Percentiles rank a stretch among this genome's conserved stretches.
Conservation (phyloP, 92 coral and sea anemone species). For the Epizoanthus stellaris region DNA sequence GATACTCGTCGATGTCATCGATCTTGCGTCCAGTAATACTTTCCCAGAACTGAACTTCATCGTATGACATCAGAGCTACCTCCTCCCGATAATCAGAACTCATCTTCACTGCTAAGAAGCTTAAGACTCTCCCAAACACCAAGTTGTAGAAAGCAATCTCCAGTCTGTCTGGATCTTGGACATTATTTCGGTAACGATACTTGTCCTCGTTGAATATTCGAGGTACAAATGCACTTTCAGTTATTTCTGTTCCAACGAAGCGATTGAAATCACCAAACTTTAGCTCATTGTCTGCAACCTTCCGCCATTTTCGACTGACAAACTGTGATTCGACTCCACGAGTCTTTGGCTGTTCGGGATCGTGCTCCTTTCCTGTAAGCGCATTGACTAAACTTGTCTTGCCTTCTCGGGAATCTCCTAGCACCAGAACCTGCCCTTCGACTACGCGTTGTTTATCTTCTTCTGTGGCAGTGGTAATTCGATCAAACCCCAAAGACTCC, state of each 20-base stretch:
- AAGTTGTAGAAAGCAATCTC: neutral
- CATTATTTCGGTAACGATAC: constrained; percentile 1
- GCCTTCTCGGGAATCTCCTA: constrained; percentile 63
- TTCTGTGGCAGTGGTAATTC: constrained; percentile 17
- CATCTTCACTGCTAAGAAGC: neutral
- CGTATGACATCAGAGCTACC: neutral
- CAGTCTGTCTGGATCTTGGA: constrained; percentile 6
- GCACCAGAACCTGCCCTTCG: constrained; percentile 57
- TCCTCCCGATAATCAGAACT: neutral
- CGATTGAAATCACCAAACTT: constrained; percentile 40
- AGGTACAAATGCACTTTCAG: constrained; percentile 27
- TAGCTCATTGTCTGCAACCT: constrained; percentile 11
- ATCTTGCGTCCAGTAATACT: neutral
- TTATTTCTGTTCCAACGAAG: constrained; percentile 18
- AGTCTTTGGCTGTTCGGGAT: constrained; percentile 42
- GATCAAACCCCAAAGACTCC: constrained; percentile 30
- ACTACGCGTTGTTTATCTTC: constrained; percentile 35
- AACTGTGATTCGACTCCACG: constrained; percentile 51
- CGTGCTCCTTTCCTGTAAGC: constrained; percentile 51
- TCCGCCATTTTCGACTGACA: constrained; percentile 49
- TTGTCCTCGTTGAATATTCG: constrained; percentile 31
- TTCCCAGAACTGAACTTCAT: neutral
- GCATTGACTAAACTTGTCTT: constrained; percentile 62
- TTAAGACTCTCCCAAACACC: neutral
- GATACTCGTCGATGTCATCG: neutral